These are phyloP conservation scores for Alosa sapidissima DNA, from an alignment of 2,797 vertebrate genomes.

Conservation along the genomic window DNA sequence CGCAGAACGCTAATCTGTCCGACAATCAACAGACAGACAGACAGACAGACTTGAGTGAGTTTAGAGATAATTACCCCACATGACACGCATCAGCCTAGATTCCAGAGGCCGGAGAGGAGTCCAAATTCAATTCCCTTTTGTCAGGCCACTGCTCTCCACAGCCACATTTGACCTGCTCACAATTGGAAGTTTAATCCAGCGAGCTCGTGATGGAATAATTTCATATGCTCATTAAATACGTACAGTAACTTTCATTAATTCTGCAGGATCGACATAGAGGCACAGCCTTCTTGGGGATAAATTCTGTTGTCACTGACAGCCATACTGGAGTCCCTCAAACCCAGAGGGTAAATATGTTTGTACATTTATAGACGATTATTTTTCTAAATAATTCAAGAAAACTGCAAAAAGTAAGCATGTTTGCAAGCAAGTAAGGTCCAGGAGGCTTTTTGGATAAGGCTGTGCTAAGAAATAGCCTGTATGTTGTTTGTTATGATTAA, in stretches of 20 bases:
- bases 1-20: neutral
- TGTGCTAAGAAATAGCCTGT: neutral
- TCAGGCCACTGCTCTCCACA: neutral
- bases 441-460: neutral
- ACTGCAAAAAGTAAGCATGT: neutral
- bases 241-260: neutral
- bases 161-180: neutral
- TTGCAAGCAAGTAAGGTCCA: neutral
- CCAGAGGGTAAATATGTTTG: neutral
- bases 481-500: slow-evolving; percentile 1
- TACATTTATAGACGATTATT: neutral
- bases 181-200: neutral
- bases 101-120: neutral
- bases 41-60: neutral
- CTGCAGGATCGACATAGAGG: neutral
- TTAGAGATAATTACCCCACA: neutral
- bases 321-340: neutral
- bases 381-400: neutral
- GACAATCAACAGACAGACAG: no score
- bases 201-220: neutral
- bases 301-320: neutral
- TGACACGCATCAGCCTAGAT: neutral
- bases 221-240: neutral
- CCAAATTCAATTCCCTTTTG: neutral
- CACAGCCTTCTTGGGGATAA: neutral